A percentile compares a stretch with the other conserved stretches of the same genome.
Evolutionary conservation across 2,797 vertebrate genomes (phyloP).

Genomic region (Arrhamphus sclerolepis): DNA sequence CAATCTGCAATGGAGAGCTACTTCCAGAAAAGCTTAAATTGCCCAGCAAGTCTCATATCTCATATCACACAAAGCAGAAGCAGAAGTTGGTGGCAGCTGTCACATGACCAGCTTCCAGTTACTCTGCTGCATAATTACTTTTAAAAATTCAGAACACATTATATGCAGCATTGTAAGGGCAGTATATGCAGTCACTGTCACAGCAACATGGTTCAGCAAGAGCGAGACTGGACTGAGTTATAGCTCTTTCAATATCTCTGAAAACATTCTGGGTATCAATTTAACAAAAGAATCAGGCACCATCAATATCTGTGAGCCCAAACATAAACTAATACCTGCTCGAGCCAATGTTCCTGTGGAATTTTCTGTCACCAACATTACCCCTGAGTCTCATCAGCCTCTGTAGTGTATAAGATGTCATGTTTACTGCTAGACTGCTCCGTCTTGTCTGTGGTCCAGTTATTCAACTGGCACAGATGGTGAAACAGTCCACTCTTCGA

Average conservation of each 20-base stretch:
- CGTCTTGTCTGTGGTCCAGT: slow-evolving; percentile 3
- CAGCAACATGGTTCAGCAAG: too few species aligned
- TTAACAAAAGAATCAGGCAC: background rate
- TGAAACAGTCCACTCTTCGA: background rate
- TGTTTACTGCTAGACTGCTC: background rate
- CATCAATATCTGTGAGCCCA: background rate
- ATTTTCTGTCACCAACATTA: slow-evolving; percentile 2
- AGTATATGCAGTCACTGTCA: too few species aligned
- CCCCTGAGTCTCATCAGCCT: slow-evolving; percentile 1
- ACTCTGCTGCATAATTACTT: too few species aligned
- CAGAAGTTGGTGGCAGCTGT: too few species aligned
- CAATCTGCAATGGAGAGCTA: too few species aligned
- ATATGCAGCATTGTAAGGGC: too few species aligned
- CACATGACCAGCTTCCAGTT: too few species aligned
- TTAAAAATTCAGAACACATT: too few species aligned
- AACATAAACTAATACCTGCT: background rate
- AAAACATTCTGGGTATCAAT: background rate
- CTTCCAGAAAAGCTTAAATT: too few species aligned
- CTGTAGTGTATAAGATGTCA: background rate
- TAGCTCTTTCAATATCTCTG: background rate
- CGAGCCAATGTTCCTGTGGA: background rate
- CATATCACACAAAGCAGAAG: too few species aligned
- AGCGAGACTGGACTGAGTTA: background rate
- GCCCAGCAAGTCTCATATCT: too few species aligned
- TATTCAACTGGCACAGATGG: background rate